Evolutionary conservation across 2,888 invertebrate genomes (phyloP), one percentile per base, ranked within the genome.

Genomic region (Drosophila mimica): DNA sequence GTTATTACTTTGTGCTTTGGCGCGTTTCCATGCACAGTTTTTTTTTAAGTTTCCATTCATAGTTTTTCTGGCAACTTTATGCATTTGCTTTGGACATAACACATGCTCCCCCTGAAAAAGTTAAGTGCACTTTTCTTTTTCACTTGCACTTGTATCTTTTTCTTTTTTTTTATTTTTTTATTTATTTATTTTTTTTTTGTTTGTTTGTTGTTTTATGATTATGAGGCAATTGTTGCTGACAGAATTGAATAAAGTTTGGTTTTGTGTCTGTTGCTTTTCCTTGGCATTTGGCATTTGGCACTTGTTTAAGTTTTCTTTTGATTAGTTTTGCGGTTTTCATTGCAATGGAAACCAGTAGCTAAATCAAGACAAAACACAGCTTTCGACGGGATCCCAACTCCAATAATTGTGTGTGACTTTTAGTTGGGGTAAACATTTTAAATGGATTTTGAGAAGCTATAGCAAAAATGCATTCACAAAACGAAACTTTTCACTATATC

Each of bases 201-300:
- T 64, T 58, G 51, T 25, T 54, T 54, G 15, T 58, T 61, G 58
- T 66, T 83, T 79, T 86, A 83, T 87, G 75, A 75, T 86, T 83
- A 88, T 84, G 68, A 82, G 82, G 75, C 58, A 70, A 56, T 83
- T 74, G 74, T 76, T 81, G 61, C 59, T 56, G 66, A 51, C 52
- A 43, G 70, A 76, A 86, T 86, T 85, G 89, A 88, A 90, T 90
- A 90, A 88, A 86, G 73, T 88, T 86, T 57, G 3, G 17, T 5
- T 38, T 15, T 73, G 49, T 38, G 34, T 36, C 17, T 33, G 43
- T 49, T 59, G 76, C 8, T 25, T 25, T 20, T 46, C 7, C 17
- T 40, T 40, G 38, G 38, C 38, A 40, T 73, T 65, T 74, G 61
- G 20, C 63, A 64, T 77, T 69, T 74, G 61, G 20, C 66, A 64